These are phyloP conservation scores for Nycticorax nycticorax DNA, from an alignment of 2,113 vertebrate genomes.

Conservation along the genomic window DNA sequence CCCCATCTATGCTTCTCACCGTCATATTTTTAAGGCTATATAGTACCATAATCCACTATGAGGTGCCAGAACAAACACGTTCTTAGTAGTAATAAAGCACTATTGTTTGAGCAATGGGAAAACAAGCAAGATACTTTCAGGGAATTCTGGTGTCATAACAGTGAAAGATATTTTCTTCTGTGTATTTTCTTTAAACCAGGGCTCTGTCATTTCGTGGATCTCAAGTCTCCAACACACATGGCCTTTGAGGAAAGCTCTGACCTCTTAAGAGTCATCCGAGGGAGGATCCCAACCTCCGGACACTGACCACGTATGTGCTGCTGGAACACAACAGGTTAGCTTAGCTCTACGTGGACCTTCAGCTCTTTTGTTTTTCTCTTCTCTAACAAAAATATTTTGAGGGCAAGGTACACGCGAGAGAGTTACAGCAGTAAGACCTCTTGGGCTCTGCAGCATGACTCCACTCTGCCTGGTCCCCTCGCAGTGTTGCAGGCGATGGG, in stretches of 20 bases:
- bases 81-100: not conserved
- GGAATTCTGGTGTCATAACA: not conserved
- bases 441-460: not conserved
- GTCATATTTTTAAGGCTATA: not conserved
- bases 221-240: not conserved
- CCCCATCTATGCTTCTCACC: not conserved
- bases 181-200: not conserved
- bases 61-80: not conserved
- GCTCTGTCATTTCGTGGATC: not conserved
- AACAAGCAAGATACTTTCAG: not conserved
- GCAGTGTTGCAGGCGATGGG: not conserved
- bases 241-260: not conserved
- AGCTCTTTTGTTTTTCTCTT: not conserved
- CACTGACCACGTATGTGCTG: fast-evolving
- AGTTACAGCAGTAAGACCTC: not conserved
- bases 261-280: not conserved
- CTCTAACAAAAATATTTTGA: not conserved
- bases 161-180: not conserved
- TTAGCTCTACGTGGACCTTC: not conserved
- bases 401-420: not conserved
- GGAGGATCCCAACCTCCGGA: not conserved
- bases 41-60: not conserved
- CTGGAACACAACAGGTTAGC: not conserved
- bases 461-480: not conserved
- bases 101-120: not conserved